Evolutionary conservation across 2,113 vertebrate genomes (phyloP), one percentile per base, ranked within the genome.

Genomic region (Passer domesticus): DNA sequence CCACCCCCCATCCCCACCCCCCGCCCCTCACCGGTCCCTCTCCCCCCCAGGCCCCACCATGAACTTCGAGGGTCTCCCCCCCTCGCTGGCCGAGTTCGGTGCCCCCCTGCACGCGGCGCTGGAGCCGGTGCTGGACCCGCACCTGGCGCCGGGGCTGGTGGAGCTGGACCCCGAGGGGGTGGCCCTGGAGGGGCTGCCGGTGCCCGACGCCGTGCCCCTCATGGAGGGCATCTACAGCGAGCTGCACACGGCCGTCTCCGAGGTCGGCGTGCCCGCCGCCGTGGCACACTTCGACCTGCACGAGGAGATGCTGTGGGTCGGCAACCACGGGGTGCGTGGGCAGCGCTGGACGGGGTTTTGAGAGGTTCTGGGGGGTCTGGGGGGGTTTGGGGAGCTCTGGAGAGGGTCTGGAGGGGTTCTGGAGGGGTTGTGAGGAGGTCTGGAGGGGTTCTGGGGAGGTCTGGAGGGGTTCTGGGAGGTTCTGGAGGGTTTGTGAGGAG

Each of bases 211-310:
- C 0, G 98, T 99, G 91, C 99, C 98, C 73, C 98, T 99, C n/a
- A 95, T 99, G 98, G 99, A 99, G 97, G 99, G 99, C 7, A 98
- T 99, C 98, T 99, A 99, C 96, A 99, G 99, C 1, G 99, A 99
- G 97, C 97, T 99, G 63, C 99, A 99, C 98, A 99, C 98, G 5
- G 98, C 98, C 17, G 98, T 98, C 12, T 99, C 99, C 11, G 99
- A 99, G 93, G 99, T 99, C 85, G 99, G 99, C 49, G 98, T 99
- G 63, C 99, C 99, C 1, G 99, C 99, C 52, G 98, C 99, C 4
- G 98, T 98, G 43, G 98, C 98, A 2, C 99, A 99, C 87, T 99
- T 99, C 78, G 99, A 99, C 92, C 96, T 99, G 47, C 99, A 99
- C 41, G 99, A 99, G 91, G 99, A 99, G 97, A 98, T 99, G 97